Evolutionary conservation across 2,888 invertebrate genomes (phyloP), one percentile per base, ranked within the genome.

Genomic region (Hymenopus coronatus): DNA sequence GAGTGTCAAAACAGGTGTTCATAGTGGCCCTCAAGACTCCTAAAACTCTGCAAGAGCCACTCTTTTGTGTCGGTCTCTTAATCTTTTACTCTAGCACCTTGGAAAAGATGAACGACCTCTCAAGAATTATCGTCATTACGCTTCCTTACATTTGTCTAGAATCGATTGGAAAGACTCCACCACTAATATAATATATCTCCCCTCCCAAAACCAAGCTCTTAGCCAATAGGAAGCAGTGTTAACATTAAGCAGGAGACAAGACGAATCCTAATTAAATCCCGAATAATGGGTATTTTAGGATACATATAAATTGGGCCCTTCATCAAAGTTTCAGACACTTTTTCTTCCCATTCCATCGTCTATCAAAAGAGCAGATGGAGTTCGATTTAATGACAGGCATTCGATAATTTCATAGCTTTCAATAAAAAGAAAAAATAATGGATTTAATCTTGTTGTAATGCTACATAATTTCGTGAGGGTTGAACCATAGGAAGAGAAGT

Each of bases 91-190:
- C 70, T 81, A 9, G 54, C 30, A 86, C 28, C 28, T 25, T 20
- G 25, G 54, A 70, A 70, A 70, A 70, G 54, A 70, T 85, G 40
- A 46, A 9, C 20, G 81, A 70, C 70, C 54, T 70, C 4, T 30
- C 28, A 81, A 81, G 30, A 86, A 86, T 86, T 81, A 86, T 81
- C 86, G 28, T 86, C 30, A 70, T 81, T 81, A 85, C 85, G 54
- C 54, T 70, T 70, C 54, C 12, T 27, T 28, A 81, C 28, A 27
- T 46, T 86, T 28, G 81, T 86, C 86, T 86, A 25, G 28, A 28
- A 86, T 86, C 81, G 28, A 46, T 81, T 27, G 46, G 54, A 14
- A 3, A 54, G 6, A 40, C 54, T 25, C 54, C 54, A 70, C 54
- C 54, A 70, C 54, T 70, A 70, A 15, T 25, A 70, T 70, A 70